Evolutionary conservation across 2,113 vertebrate species (phyloP).

Genomic region (Albula goreensis): DNA sequence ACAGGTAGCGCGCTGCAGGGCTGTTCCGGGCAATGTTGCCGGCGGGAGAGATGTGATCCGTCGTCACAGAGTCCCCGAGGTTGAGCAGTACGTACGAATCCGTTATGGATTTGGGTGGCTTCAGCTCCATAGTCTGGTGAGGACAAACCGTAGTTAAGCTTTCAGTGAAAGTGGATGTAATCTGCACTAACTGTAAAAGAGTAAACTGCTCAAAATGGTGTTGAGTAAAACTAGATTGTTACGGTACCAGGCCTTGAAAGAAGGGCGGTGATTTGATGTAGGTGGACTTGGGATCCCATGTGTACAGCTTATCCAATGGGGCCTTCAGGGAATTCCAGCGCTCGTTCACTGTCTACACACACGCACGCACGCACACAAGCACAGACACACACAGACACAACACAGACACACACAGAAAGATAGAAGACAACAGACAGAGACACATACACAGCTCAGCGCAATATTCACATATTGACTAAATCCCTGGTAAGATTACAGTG

Average conservation of each 20-base stretch:
- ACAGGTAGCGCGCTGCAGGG: conserved; percentile 88
- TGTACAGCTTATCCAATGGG: conserved; percentile 85
- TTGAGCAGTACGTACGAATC: conserved; percentile 87
- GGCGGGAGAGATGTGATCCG: conserved; percentile 96
- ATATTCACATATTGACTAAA: not conserved
- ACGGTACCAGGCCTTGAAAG: conserved; percentile 88
- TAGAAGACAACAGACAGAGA: not conserved
- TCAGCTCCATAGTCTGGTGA: conserved; percentile 77
- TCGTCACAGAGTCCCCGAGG: conserved; percentile 94
- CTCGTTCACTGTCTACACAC: conserved; percentile 84
- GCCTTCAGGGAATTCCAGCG: conserved; percentile 87
- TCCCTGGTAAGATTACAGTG: too few species aligned
- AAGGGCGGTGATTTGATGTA: conserved; percentile 98
- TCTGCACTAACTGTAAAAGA: too few species aligned
- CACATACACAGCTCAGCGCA: not conserved
- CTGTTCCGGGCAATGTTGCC: conserved; percentile 96
- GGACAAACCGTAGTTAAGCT: conserved; percentile 25
- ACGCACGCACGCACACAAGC: not conserved
- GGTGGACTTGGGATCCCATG: conserved; percentile 89
- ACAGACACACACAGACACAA: conserved; percentile 1
- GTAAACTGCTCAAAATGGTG: not conserved
- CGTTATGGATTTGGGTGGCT: conserved; percentile 74
- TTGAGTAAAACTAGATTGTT: not conserved
- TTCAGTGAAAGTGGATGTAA: not conserved
- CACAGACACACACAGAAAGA: conserved; percentile 31